Base-by-base conservation (phyloP, 1,140 invertebrate genomes). In the Tetragonula clypearis region DNA sequence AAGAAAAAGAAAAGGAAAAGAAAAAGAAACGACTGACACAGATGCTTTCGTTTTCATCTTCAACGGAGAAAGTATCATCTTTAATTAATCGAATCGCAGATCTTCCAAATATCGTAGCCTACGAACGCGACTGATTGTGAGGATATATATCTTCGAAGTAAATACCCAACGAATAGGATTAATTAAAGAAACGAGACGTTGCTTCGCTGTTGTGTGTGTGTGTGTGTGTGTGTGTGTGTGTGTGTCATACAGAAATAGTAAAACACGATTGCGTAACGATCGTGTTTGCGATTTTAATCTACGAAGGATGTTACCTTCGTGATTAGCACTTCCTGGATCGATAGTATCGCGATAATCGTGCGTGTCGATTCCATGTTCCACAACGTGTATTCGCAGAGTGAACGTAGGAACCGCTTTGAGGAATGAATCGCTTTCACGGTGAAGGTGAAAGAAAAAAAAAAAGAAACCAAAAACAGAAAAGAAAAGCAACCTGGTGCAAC, bases 391-490 rank as follows among this genome's bases (percentile, higher is more conserved):
- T 30, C 30, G 35, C 19, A 23, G 19, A 55, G 9, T 30, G 41
- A 49, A 35, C 1, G 49, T n/a, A 2, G 19, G 30, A 30, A 19
- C 71, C 15, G n/a, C n/a, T n/a, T n/a, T n/a, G 26, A 73, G n/a
- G 5, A 88, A 68, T 75, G 41, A 49, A 35, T 76, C 30, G 23
- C 87, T 88, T 89, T 88, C 88, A 88, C 84, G 87, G 88, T 89
- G 88, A 89, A 89, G 88, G 89, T 88, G 78, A 88, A 55, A 71
- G 56, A 79, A 60, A 60, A 60, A 66, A 66, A 66, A 66, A 19
- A 66, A 66, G 19, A 56, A 56, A 15, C n/a, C n/a, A 56, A 1
- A 12, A 56, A 56, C n/a, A n/a, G n/a, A 17, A 56, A 56, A 12
- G 19, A 56, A 56, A 56, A 56, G 17, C 30, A 17, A 17, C 6